A percentile compares a stretch with the other conserved stretches of the same genome.
Conservation (phyloP, 1,140 invertebrate genomes). For the Probaryconus sp. region DNA sequence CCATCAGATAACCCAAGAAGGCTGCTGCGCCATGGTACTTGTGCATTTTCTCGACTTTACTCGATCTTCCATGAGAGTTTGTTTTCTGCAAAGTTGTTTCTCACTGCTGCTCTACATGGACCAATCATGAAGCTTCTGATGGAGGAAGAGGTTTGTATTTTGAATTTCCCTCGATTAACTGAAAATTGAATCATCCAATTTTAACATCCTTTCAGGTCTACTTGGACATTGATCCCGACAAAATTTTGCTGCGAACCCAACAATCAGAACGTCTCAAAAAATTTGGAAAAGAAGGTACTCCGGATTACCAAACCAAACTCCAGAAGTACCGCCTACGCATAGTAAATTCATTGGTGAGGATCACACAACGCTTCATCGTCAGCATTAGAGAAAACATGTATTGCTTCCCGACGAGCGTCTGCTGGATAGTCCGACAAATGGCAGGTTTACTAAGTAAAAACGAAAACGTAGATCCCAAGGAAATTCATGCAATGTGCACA, state of each 20-base stretch:
- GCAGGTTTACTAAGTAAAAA: constrained; percentile 84
- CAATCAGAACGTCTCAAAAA: constrained; percentile 84
- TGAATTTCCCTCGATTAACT: too few relatives aligned
- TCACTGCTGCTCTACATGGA: constrained; percentile 93
- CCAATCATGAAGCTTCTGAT: constrained; percentile 95
- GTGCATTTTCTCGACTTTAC: constrained; percentile 94
- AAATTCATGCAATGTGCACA: constrained; percentile 89
- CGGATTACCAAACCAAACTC: constrained; percentile 85
- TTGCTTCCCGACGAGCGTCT: constrained; percentile 92
- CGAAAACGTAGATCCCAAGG: constrained; percentile 81
- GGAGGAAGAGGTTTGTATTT: constrained; percentile 95
- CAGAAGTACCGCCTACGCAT: constrained; percentile 87
- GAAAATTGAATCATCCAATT: too few relatives aligned
- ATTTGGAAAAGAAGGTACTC: constrained; percentile 87
- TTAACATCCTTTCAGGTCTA: too few relatives aligned
- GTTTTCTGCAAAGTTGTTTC: constrained; percentile 93
- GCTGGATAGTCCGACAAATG: constrained; percentile 88
- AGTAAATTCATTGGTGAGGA: constrained; percentile 88
- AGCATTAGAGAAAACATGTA: constrained; percentile 92
- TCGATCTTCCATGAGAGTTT: constrained; percentile 93
- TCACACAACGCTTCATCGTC: constrained; percentile 90
- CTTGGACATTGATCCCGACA: constrained; percentile 94
- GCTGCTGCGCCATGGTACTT: constrained; percentile 90
- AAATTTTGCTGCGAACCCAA: constrained; percentile 86
- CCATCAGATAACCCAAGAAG: constrained; percentile 90